These are phyloP conservation scores for Myxocyprinus asiaticus DNA, from an alignment of 2,113 vertebrate genomes.

Conservation along the genomic window DNA sequence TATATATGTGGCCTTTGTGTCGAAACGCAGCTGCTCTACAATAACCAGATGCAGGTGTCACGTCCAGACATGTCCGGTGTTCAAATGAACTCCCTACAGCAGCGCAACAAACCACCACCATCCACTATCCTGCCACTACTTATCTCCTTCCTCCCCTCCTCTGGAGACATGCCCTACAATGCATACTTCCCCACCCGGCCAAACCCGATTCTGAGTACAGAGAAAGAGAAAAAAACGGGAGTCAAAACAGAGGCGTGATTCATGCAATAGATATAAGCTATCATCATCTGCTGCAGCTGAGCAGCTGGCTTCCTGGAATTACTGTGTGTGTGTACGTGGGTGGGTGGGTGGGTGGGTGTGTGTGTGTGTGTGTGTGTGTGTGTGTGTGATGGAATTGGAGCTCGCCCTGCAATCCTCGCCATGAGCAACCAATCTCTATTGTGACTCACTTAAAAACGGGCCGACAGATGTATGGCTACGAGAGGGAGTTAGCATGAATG, in stretches of 20 bases:
- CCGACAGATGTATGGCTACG: background rate
- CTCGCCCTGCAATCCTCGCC: no score
- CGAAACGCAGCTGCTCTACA: slow-evolving; percentile 67
- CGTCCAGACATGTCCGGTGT: slow-evolving; percentile 70
- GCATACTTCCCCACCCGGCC: background rate
- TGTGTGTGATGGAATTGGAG: no score
- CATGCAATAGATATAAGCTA: slow-evolving; percentile 73
- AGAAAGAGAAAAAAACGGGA: slow-evolving; percentile 65
- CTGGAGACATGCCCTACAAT: slow-evolving; percentile 46
- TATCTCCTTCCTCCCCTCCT: slow-evolving; percentile 52
- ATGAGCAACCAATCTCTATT: background rate
- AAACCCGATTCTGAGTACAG: slow-evolving; percentile 22
- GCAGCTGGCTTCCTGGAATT: slow-evolving; percentile 69
- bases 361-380: background rate
- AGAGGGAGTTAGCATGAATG: slow-evolving; percentile 18
- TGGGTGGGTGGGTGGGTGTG: slow-evolving; percentile 35
- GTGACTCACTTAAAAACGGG: slow-evolving; percentile 21
- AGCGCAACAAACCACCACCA: slow-evolving; percentile 66
- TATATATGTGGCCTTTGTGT: slow-evolving; percentile 49
- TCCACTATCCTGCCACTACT: slow-evolving; percentile 48
- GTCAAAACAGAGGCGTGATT: slow-evolving; percentile 72
- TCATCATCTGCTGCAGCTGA: slow-evolving; percentile 70
- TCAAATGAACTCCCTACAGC: slow-evolving; percentile 71
- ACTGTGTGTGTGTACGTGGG: slow-evolving; percentile 47
- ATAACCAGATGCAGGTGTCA: slow-evolving; percentile 68